These are phyloP conservation scores for Sapayoa aenigma DNA, from an alignment of 2,113 vertebrate genomes.

Conservation along the genomic window DNA sequence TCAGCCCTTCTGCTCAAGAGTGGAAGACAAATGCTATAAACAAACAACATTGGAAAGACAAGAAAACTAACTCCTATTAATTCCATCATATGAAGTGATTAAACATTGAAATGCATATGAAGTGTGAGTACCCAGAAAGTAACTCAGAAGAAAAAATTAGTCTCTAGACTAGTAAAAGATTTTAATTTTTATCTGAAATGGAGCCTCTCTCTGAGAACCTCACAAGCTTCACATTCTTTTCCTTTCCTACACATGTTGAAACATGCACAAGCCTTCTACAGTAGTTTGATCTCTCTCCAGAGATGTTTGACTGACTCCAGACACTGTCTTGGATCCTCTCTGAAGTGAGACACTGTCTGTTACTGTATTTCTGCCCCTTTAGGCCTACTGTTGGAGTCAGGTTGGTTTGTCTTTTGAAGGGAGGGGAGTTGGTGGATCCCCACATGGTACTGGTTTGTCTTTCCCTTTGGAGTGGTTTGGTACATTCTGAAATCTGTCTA, in stretches of 20 bases:
- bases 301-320: not conserved
- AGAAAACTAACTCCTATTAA: not conserved
- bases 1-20: not conserved
- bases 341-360: not conserved
- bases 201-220: not conserved
- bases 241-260: not conserved
- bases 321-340: not conserved
- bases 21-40: not conserved
- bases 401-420: not conserved
- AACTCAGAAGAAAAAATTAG: not conserved
- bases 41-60: not conserved
- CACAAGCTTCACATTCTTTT: fast-evolving
- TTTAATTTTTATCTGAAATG: not conserved
- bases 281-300: not conserved
- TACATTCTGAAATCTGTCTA: not conserved
- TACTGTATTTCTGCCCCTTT: not conserved
- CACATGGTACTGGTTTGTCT: fast-evolving
- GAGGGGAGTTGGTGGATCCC: fast-evolving
- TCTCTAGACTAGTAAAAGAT: not conserved
- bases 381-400: not conserved
- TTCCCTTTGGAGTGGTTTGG: not conserved
- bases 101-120: not conserved
- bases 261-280: fast-evolving
- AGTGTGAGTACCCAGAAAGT: not conserved
- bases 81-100: not conserved